These are phyloP conservation scores for Odocoileus virginianus DNA, from an alignment of 2,113 vertebrate genomes.

Conservation along the genomic window DNA sequence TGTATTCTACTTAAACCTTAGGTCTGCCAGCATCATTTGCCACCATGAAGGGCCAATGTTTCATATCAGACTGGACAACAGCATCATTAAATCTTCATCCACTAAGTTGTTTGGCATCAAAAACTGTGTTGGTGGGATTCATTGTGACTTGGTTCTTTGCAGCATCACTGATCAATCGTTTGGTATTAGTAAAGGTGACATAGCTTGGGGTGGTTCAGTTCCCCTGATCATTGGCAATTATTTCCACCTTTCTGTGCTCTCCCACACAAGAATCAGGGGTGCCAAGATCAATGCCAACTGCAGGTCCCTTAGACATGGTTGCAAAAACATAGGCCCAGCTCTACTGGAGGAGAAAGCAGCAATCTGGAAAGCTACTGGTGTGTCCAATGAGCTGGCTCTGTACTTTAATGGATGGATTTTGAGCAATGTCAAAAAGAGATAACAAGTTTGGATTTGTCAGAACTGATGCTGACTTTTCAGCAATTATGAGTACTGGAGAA, in stretches of 20 bases:
- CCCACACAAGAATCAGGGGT: not conserved
- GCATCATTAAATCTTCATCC: not conserved
- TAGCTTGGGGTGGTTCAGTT: not conserved
- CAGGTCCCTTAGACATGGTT: not conserved
- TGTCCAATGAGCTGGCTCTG: not conserved
- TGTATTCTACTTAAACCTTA: slow-evolving; percentile 87
- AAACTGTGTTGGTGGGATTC: not conserved
- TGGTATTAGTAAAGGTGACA: not conserved
- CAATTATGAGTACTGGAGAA: not conserved
- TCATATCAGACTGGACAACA: slow-evolving; percentile 87
- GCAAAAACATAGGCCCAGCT: not conserved
- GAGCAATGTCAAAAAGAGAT: not conserved
- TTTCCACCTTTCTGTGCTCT: not conserved
- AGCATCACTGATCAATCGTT: rapidly evolving
- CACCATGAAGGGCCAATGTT: slow-evolving; percentile 88
- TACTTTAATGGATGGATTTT: not conserved
- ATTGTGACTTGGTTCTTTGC: not conserved
- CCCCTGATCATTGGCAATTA: not conserved
- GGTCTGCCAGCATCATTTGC: slow-evolving; percentile 85
- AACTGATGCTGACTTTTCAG: not conserved
- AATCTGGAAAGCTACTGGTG: not conserved
- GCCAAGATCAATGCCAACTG: not conserved
- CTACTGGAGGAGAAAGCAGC: not conserved
- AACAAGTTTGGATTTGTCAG: not conserved
- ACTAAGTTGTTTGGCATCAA: not conserved